These are phyloP conservation scores for Acipenser ruthenus DNA, from an alignment of 2,797 vertebrate genomes.

Conservation along the genomic window DNA sequence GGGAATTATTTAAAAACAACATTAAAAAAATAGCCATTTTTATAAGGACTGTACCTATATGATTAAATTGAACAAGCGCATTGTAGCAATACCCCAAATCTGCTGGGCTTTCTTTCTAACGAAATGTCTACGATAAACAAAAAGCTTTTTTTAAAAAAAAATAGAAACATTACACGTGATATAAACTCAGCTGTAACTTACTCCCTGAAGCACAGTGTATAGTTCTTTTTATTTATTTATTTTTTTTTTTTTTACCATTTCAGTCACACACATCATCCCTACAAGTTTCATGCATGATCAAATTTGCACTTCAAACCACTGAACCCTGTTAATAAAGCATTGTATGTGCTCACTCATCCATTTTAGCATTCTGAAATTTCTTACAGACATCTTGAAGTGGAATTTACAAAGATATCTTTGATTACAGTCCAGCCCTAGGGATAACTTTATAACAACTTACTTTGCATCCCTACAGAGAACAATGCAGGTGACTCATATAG, in stretches of 20 bases:
- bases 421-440: constrained; percentile 55
- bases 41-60: no score
- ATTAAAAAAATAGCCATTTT: no score
- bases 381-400: constrained; percentile 51
- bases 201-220: background rate
- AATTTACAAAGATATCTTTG: constrained; percentile 73
- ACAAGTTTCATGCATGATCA: constrained; percentile 65
- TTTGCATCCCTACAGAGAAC: constrained; percentile 41
- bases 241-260: constrained; percentile 21
- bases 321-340: constrained; percentile 68
- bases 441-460: constrained; percentile 58
- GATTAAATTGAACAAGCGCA: no score
- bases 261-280: constrained; percentile 46
- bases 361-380: constrained; percentile 53
- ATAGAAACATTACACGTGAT: no score
- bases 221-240: background rate
- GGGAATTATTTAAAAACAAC: no score
- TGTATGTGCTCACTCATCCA: constrained; percentile 63
- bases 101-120: no score
- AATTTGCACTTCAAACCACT: constrained; percentile 79
- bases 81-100: no score
- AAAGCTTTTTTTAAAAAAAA: no score
- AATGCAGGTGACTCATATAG: constrained; percentile 59
- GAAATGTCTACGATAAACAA: no score
- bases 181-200: no score